Evolutionary conservation across 2,113 vertebrate genomes (phyloP), one percentile per base, ranked within the genome.

Genomic region (Saimiri boliviensis): DNA sequence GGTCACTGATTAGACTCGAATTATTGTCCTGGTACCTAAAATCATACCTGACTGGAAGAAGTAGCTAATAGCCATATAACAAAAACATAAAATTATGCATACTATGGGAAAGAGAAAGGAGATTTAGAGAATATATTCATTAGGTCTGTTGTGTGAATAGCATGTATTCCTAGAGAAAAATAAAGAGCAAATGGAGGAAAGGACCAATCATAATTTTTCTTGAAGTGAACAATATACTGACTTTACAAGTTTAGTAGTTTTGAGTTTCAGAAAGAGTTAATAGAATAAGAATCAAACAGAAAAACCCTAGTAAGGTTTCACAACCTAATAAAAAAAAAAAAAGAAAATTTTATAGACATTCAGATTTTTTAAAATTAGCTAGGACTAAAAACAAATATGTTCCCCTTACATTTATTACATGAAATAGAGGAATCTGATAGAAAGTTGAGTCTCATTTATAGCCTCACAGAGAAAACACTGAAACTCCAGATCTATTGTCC

Each of bases 131-230:
- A 5, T 12, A 21, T 40, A 8, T 32, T 73, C 8, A 32, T 66
- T 58, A 40, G 20, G 21, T 1, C 1, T 70, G 27, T 1, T 0
- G 3, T 30, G 6, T 32, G 37, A 87, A 32, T 37, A 52, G 14
- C 5, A 8, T 68, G 35, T 32, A 27, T 60, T 58, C 16, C 45
- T 20, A 68, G 25, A 58, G 3, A 54, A 3, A 16, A 91, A 54
- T 49, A 14, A 40, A 79, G 2, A 54, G 27, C 4, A 16, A 35
- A 47, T 66, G 21, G n/a, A 40, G 19, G 35, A 47, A 5, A 70
- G 4, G 11, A 54, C 10, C 3, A 35, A 45, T 68, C 70, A 40
- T 32, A 17, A 60, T 92, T 68, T 71, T 73, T 14, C 42, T 80
- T 45, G 40, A 40, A 30, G 30, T 68, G 25, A 92, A 70, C 23